Evolutionary conservation across 2,888 invertebrate genomes (phyloP).

Genomic region (Drosophila peninsularis): DNA sequence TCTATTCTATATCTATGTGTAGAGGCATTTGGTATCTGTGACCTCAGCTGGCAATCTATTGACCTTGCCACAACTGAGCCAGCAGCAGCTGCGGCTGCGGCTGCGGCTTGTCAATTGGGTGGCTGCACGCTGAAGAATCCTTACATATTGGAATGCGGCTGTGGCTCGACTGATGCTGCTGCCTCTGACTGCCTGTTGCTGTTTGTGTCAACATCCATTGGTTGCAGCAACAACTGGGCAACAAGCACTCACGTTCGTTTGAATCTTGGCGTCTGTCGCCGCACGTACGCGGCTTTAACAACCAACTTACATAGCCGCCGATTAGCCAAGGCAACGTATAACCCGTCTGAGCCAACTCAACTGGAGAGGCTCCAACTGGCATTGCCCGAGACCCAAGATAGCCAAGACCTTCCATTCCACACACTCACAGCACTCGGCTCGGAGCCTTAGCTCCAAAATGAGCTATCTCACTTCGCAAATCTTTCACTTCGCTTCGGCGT

Average conservation of each 20-base stretch:
- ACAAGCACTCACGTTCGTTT: slow-evolving; percentile 39
- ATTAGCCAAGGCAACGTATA: slow-evolving; percentile 74
- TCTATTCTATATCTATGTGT: neutral
- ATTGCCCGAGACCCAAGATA: slow-evolving; percentile 12
- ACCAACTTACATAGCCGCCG: slow-evolving; percentile 79
- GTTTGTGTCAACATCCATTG: slow-evolving; percentile 38
- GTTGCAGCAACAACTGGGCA: slow-evolving; percentile 25
- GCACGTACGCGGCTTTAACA: slow-evolving; percentile 77
- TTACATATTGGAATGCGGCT: slow-evolving; percentile 76
- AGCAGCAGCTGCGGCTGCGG: slow-evolving; percentile 14
- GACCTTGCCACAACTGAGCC: slow-evolving; percentile 36
- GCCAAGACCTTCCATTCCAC: slow-evolving; percentile 15
- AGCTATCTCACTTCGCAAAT: slow-evolving; percentile 77
- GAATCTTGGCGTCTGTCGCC: slow-evolving; percentile 66
- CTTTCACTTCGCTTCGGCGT: slow-evolving; percentile 58
- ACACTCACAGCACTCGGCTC: slow-evolving; percentile 21
- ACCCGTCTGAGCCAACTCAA: slow-evolving; percentile 33
- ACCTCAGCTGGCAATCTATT: slow-evolving; percentile 55
- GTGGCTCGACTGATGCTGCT: slow-evolving; percentile 52
- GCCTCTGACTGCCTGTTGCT: slow-evolving; percentile 28
- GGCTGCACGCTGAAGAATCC: slow-evolving; percentile 66
- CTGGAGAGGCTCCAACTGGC: slow-evolving; percentile 12
- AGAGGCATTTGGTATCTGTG: slow-evolving; percentile 35
- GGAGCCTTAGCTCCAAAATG: slow-evolving; percentile 64
- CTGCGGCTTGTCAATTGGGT: slow-evolving; percentile 48